Evolutionary conservation across 2,113 vertebrate species (phyloP).

Genomic region (Paradoxurus hermaphroditus): DNA sequence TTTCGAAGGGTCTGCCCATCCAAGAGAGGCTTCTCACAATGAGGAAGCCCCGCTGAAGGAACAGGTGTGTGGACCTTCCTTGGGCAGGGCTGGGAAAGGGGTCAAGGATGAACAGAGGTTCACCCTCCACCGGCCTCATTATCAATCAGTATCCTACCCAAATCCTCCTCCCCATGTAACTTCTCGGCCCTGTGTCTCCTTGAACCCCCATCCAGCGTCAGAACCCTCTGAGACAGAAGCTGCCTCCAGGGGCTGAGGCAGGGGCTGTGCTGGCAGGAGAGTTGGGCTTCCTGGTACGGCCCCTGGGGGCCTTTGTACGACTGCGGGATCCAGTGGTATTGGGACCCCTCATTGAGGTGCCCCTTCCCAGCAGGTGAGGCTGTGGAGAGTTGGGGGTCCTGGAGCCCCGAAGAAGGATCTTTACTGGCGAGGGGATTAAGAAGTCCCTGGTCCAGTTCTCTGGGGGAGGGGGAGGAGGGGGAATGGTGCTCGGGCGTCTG

Average conservation of each 20-base stretch:
- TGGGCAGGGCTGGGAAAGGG: background rate
- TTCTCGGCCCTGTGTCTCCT: background rate
- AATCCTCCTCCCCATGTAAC: background rate
- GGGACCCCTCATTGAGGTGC: conserved; percentile 80
- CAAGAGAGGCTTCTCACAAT: background rate
- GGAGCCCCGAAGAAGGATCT: background rate
- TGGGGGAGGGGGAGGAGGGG: background rate
- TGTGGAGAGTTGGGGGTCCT: background rate
- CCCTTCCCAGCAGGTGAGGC: conserved; percentile 86
- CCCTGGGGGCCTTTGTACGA: conserved; percentile 82
- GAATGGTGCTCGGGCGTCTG: background rate
- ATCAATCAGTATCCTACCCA: background rate
- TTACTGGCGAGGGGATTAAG: background rate
- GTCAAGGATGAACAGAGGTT: background rate
- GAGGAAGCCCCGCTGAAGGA: conserved; percentile 43
- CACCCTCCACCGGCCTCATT: background rate
- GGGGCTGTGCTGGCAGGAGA: conserved; percentile 82
- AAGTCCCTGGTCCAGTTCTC: background rate
- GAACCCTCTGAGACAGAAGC: conserved; percentile 82
- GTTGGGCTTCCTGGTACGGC: conserved; percentile 82
- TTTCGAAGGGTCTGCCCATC: conserved; percentile 42
- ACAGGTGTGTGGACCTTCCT: conserved; percentile 55
- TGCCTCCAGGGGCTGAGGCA: conserved; percentile 79
- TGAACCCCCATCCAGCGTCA: conserved; percentile 66
- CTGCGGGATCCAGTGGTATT: conserved; percentile 74